Conservation (phyloP, 1,140 invertebrate species). For the Aphelinus certus region DNA sequence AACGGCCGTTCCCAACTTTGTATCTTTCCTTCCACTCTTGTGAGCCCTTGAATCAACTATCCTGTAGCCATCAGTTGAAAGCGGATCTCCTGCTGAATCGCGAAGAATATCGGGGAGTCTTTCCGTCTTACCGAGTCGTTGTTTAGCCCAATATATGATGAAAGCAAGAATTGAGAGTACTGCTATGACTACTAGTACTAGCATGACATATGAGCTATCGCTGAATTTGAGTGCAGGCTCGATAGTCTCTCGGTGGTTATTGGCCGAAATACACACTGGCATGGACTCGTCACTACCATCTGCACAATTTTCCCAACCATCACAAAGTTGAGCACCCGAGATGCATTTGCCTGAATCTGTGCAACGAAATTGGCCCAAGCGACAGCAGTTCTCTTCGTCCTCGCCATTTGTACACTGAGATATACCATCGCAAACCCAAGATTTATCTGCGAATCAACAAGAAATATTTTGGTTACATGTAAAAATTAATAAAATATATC, state of each 20-base stretch:
- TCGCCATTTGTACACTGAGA: constrained; percentile 77
- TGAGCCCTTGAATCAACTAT: constrained; percentile 50
- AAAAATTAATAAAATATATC: too few relatives aligned
- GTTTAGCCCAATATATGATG: constrained; percentile 60
- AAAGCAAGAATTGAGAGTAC: constrained; percentile 61
- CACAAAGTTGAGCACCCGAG: constrained; percentile 69
- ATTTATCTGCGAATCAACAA: constrained; percentile 51
- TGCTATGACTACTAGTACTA: constrained; percentile 63
- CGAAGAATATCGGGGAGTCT: constrained; percentile 65
- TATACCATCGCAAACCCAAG: constrained; percentile 77
- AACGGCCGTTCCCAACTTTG: constrained; percentile 66
- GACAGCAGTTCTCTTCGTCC: constrained; percentile 74
- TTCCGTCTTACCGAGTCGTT: constrained; percentile 63
- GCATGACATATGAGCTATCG: constrained; percentile 42
- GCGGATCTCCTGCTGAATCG: constrained; percentile 71
- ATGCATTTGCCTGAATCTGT: constrained; percentile 71
- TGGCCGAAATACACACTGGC: constrained; percentile 66
- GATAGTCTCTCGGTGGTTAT: constrained; percentile 49
- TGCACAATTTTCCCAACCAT: constrained; percentile 76
- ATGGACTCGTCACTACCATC: constrained; percentile 78
- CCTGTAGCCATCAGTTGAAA: constrained; percentile 65
- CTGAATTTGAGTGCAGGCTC: constrained; percentile 55
- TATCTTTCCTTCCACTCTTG: constrained; percentile 57
- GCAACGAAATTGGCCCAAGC: constrained; percentile 71
- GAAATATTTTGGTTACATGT: too few relatives aligned